phyloP scores from a whole-genome alignment of 2,113 vertebrate species.

The Oncorhynchus tshawytscha region DNA sequence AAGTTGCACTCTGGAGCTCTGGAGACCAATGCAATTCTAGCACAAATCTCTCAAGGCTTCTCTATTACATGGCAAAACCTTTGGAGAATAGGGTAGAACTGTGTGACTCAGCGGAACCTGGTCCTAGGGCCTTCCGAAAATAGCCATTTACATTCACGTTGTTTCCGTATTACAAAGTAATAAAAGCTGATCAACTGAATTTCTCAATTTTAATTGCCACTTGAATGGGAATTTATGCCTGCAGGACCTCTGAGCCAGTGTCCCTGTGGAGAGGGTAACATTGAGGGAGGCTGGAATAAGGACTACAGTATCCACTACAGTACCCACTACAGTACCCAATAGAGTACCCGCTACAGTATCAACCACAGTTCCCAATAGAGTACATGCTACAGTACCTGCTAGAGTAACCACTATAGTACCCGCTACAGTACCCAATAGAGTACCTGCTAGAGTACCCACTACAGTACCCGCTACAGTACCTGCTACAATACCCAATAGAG shows the following conservation, averaged over 20 bases:
- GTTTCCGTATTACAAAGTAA: neutral
- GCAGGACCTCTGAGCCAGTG: constrained; percentile 13
- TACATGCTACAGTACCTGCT: too few species aligned
- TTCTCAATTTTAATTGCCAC: constrained; percentile 54
- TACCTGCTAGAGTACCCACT: neutral
- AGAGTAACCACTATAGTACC: constrained; percentile 14
- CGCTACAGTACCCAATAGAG: neutral
- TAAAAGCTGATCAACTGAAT: neutral
- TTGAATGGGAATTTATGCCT: constrained; percentile 26
- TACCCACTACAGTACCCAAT: constrained; percentile 41
- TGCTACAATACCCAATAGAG: too few species aligned
- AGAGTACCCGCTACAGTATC: neutral
- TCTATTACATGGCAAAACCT: neutral
- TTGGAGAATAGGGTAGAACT: neutral
- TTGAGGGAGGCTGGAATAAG: constrained; percentile 6
- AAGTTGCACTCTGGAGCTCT: constrained; percentile 2
- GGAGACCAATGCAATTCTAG: constrained; percentile 38
- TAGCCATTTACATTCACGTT: neutral
- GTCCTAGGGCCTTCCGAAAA: neutral
- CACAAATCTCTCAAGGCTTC: constrained; percentile 6
- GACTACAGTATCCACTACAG: neutral
- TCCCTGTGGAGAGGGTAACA: constrained; percentile 27
- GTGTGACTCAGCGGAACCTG: neutral
- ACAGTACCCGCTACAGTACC: too few species aligned
- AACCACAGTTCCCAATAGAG: too few species aligned